phyloP scores from a whole-genome alignment of 2,888 invertebrate genomes.

The Acanthoscelides obtectus region DNA sequence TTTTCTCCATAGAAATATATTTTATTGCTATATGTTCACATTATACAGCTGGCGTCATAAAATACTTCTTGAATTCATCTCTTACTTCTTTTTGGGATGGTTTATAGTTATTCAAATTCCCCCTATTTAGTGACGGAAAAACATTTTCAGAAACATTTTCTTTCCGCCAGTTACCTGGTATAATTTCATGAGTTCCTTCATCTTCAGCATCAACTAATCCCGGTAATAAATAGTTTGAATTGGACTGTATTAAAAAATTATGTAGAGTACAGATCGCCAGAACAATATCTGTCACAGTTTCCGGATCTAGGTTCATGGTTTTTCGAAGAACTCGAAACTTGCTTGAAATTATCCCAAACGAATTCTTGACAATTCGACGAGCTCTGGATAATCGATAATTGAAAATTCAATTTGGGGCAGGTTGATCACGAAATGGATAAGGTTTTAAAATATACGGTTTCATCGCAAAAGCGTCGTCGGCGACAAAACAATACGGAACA shows the following conservation, averaged over 20 bases:
- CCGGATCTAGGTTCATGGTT: conserved; percentile 2
- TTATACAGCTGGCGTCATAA: background rate
- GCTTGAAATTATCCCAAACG: conserved; percentile 3
- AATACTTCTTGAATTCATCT: conserved; percentile 2
- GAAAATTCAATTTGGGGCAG: conserved; percentile 15
- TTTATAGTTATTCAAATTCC: background rate
- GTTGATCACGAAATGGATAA: conserved; percentile 9
- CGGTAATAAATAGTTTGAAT: background rate
- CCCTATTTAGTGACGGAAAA: too few species aligned
- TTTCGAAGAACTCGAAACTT: conserved; percentile 9
- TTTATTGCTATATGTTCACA: too few species aligned
- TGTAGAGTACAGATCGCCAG: conserved; percentile 8
- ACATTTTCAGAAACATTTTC: too few species aligned
- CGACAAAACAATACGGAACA: conserved; percentile 11
- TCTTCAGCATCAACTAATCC: conserved; percentile 6
- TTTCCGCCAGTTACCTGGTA: too few species aligned
- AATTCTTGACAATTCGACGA: conserved; percentile 4
- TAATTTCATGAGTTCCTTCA: too few species aligned
- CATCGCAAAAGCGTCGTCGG: conserved; percentile 21
- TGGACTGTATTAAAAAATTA: conserved; percentile 6
- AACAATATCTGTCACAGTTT: conserved; percentile 5
- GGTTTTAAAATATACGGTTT: conserved; percentile 19
- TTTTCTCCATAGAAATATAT: too few species aligned
- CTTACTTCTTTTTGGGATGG: background rate
- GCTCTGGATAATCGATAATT: conserved; percentile 9